These are phyloP conservation scores for Sebastes miniatus DNA, from an alignment of 2,797 vertebrate genomes.

Conservation along the genomic window DNA sequence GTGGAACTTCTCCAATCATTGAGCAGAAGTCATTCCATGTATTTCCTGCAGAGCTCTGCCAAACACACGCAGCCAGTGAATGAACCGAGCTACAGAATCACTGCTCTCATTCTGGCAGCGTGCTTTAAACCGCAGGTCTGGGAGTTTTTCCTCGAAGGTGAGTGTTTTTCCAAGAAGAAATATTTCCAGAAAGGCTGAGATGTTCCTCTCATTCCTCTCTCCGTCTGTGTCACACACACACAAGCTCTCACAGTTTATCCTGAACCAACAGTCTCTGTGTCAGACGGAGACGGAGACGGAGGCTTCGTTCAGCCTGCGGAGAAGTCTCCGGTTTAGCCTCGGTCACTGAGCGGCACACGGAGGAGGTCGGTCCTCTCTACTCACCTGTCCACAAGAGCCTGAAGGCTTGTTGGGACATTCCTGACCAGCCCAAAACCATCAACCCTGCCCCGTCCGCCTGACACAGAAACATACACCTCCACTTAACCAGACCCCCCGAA, in stretches of 20 bases:
- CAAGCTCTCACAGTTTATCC: constrained; percentile 19
- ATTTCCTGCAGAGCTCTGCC: constrained; percentile 33
- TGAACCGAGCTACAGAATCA: background rate
- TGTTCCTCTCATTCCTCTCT: constrained; percentile 38
- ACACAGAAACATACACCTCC: background rate
- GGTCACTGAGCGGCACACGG: background rate
- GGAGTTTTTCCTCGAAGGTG: constrained; percentile 60
- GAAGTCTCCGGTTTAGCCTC: background rate
- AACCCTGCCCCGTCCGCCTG: background rate
- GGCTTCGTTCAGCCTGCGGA: background rate
- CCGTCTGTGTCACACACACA: background rate
- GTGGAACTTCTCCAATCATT: constrained; percentile 32
- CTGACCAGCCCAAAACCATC: background rate
- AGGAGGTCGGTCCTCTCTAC: background rate
- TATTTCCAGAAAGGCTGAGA: constrained; percentile 51
- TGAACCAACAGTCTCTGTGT: constrained; percentile 57
- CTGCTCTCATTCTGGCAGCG: constrained; percentile 32
- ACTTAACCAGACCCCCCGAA: background rate
- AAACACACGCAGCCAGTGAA: constrained; percentile 34
- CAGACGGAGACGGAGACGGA: background rate
- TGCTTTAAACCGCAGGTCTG: constrained; percentile 59
- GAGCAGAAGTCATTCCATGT: constrained; percentile 32
- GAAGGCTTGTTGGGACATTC: background rate
- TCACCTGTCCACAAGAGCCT: background rate
- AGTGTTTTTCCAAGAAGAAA: constrained; percentile 67